phyloP scores from a whole-genome alignment of 1,140 invertebrate species.

The Proctacanthus coquilletti region DNA sequence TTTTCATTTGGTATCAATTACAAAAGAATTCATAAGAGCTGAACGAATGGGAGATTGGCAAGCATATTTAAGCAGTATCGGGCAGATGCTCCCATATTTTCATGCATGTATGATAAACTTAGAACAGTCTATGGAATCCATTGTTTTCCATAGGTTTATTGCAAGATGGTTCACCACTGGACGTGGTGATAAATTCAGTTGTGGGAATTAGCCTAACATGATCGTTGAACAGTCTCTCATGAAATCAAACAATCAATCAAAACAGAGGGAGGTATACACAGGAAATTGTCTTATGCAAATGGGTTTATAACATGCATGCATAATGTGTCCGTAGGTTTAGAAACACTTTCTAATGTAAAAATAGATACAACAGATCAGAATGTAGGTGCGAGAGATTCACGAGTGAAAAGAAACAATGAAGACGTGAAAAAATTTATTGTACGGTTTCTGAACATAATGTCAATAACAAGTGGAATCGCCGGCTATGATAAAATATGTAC shows the following conservation, averaged over 20 bases:
- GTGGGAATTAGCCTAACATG: slow-evolving; percentile 28
- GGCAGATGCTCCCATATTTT: slow-evolving; percentile 31
- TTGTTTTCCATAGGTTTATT: slow-evolving; percentile 25
- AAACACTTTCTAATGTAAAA: slow-evolving; percentile 20
- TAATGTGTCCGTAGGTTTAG: slow-evolving; percentile 9
- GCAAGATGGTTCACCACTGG: slow-evolving; percentile 24
- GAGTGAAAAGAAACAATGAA: slow-evolving; percentile 23
- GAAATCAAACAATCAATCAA: slow-evolving; percentile 30
- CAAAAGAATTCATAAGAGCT: slow-evolving; percentile 22
- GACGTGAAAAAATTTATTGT: slow-evolving; percentile 20
- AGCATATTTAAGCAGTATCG: slow-evolving; percentile 23
- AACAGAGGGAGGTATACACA: slow-evolving; percentile 21
- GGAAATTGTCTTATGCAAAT: slow-evolving; percentile 26
- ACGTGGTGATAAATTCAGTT: slow-evolving; percentile 29
- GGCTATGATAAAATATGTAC: slow-evolving; percentile 23
- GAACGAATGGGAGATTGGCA: slow-evolving; percentile 28
- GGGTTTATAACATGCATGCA: slow-evolving; percentile 19
- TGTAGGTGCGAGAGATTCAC: slow-evolving; percentile 24
- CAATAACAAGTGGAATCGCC: slow-evolving; percentile 24
- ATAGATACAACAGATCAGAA: slow-evolving; percentile 28
- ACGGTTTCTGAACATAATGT: slow-evolving; percentile 27
- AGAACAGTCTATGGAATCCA: slow-evolving; percentile 16
- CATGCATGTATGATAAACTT: slow-evolving; percentile 26
- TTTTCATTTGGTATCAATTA: slow-evolving; percentile 22
- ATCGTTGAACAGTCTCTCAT: slow-evolving; percentile 28